Evolutionary conservation across 1,140 invertebrate genomes (phyloP).

Genomic region (Plectus sambesii): DNA sequence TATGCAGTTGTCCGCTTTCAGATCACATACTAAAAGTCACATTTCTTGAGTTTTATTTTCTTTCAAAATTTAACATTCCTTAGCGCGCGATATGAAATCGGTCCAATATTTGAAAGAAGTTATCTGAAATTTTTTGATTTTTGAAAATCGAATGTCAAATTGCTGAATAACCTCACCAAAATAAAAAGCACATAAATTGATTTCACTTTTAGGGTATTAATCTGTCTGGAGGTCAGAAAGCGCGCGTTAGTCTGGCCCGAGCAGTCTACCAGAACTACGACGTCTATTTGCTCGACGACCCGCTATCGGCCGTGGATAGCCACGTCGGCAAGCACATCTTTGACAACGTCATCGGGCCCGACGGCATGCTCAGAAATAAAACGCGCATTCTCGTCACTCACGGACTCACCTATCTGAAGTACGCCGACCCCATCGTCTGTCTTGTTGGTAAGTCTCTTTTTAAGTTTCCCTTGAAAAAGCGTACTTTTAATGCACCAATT

Average conservation of each 20-base stretch:
- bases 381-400: constrained; percentile 50
- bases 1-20: too few relatives aligned
- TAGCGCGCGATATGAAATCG: too few relatives aligned
- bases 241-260: constrained; percentile 54
- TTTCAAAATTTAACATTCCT: too few relatives aligned
- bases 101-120: too few relatives aligned
- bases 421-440: constrained; percentile 55
- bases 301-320: constrained; percentile 49
- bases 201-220: constrained; percentile 50
- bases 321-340: constrained; percentile 51
- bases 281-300: constrained; percentile 53
- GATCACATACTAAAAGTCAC: too few relatives aligned
- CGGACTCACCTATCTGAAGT: constrained; percentile 47
- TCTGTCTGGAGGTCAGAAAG: constrained; percentile 53
- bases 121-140: too few relatives aligned
- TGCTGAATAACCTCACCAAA: too few relatives aligned
- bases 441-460: constrained; percentile 41
- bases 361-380: constrained; percentile 36
- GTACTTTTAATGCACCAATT: too few relatives aligned
- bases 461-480: too few relatives aligned
- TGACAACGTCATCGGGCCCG: constrained; percentile 46
- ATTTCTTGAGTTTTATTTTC: too few relatives aligned
- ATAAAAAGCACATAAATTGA: too few relatives aligned
- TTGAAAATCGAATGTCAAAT: too few relatives aligned
- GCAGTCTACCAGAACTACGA: constrained; percentile 53